Base-by-base conservation (phyloP, 2,113 vertebrate genomes). In the Hiodon tergisus region DNA sequence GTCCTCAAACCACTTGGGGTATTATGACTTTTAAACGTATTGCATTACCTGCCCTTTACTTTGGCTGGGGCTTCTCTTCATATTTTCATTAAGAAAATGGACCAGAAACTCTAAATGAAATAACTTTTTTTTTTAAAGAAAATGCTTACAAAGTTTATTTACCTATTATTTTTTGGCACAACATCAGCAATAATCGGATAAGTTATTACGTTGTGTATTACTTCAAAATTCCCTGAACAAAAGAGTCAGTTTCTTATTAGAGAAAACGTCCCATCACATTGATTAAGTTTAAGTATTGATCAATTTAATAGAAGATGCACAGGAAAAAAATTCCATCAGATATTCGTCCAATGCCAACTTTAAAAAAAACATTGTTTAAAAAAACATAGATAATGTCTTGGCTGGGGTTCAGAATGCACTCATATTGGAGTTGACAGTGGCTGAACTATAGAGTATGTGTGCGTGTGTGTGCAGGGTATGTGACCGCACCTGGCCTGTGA, bases 211-310 rank as follows among this genome's bases (percentile, higher is more conserved):
- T 69, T 69, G 52, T 14, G 16, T 55, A 54, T 69, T 55, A 69
- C 55, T 17, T 54, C n/a, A 9, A 69, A 69, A 69, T 55, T 17
- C n/a, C 14, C 17, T 52, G 55, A 69, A 55, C 88, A 77, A 85
- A 91, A 89, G 31, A 31, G 31, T 31, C 31, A 31, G 31, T 31
- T 31, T 31, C 31, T 31, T 31, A 31, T 31, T 31, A 31, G 31
- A 31, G 31, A 31, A 31, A 31, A 31, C 31, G 31, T 91, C 89
- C 81, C 76, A 89, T 88, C 84, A 86, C 77, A 86, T 69, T 89
- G 88, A 94, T 90, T 90, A 91, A 90, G 67, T 77, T 77, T 76
- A 31, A 31, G 31, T 48, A 55, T 31, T 71, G 69, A 71, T 71
- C 78, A 87, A 82, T 87, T 79, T 85, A 85, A 82, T 80, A n/a